phyloP scores from a whole-genome alignment of 2,113 vertebrate species.

The Rhagologus leucostigma region DNA sequence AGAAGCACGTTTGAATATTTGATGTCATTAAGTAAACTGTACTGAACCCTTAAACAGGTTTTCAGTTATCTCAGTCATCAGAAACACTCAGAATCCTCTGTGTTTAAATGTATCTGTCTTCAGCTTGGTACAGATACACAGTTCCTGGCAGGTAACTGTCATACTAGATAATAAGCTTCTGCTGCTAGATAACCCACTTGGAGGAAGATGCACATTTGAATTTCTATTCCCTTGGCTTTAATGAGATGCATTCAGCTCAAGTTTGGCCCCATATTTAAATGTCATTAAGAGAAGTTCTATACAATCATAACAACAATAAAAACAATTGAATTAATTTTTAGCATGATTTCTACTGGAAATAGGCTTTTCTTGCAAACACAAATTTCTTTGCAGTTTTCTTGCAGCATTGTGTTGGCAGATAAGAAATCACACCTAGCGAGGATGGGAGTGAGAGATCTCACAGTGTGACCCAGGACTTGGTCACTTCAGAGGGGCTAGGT shows the following conservation, averaged over 20 bases:
- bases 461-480: not conserved
- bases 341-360: not conserved
- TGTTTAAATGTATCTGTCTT: not conserved
- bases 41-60: not conserved
- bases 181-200: not conserved
- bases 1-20: not conserved
- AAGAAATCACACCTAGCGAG: fast-evolving
- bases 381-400: not conserved
- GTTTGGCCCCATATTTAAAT: not conserved
- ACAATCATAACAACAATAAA: not conserved
- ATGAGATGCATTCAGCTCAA: not conserved
- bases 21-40: not conserved
- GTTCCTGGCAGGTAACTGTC: not conserved
- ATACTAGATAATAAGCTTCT: not conserved
- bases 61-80: not conserved
- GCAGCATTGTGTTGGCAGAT: not conserved
- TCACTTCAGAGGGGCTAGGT: fast-evolving
- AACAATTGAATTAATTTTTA: not conserved
- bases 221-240: not conserved
- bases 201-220: not conserved
- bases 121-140: not conserved
- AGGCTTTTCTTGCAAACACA: not conserved
- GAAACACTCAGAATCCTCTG: not conserved
- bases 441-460: not conserved
- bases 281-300: not conserved